Evolutionary conservation across 2,888 invertebrate species (phyloP).

Genomic region (Chrysolina oricalcia): DNA sequence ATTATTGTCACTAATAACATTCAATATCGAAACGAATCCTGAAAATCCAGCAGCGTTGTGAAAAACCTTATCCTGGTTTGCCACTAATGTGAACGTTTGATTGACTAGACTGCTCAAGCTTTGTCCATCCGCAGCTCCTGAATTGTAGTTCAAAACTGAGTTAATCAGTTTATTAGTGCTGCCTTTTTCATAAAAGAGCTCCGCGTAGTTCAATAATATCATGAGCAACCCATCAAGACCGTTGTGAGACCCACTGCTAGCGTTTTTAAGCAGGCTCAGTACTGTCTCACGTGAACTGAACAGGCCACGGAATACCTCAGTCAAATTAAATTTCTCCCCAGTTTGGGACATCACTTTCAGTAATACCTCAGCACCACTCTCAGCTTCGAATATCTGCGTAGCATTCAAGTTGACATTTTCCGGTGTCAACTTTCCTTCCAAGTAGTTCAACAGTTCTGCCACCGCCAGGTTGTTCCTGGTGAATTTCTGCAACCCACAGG

Average conservation of each 20-base stretch:
- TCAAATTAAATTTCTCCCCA: constrained; percentile 30
- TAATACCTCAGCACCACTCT: constrained; percentile 37
- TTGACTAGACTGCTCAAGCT: constrained; percentile 25
- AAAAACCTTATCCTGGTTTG: constrained; percentile 28
- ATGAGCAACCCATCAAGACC: constrained; percentile 45
- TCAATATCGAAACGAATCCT: not conserved
- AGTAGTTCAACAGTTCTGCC: constrained; percentile 19
- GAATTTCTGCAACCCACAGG: constrained; percentile 25
- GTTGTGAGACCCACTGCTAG: constrained; percentile 42
- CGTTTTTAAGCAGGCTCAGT: constrained; percentile 20
- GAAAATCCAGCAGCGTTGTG: constrained; percentile 14
- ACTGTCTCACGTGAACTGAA: constrained; percentile 30
- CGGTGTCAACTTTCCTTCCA: constrained; percentile 13
- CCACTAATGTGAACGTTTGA: constrained; percentile 26
- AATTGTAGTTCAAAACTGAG: constrained; percentile 36
- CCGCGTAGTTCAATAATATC: constrained; percentile 26
- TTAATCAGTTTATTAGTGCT: constrained; percentile 26
- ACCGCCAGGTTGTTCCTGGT: constrained; percentile 32
- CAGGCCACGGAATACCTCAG: constrained; percentile 2
- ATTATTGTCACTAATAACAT: constrained; percentile 30
- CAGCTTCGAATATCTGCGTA: constrained; percentile 24
- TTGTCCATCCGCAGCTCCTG: constrained; percentile 16
- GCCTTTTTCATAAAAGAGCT: constrained; percentile 21
- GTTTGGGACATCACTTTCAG: constrained; percentile 35
- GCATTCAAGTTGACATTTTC: constrained; percentile 24